Base-by-base conservation (phyloP, 2,888 invertebrate species). In the Hypomecis atomaria region DNA sequence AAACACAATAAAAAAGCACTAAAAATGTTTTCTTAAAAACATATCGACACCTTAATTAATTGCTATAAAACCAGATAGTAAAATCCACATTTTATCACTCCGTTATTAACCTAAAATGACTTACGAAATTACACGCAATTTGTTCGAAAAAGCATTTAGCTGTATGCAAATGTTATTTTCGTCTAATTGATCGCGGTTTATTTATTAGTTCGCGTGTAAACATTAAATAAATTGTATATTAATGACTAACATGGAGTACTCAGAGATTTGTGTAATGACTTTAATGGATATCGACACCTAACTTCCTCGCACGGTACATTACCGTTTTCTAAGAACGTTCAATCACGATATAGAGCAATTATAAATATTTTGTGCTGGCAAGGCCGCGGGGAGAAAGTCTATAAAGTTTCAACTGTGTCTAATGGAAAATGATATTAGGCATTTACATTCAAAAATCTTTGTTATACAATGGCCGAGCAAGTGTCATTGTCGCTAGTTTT, bases 171-270 rank as follows among this genome's bases (percentile, higher is more conserved):
- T 84, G 82, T 75, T 81, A 80, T 79, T 75, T 82, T 82, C 75
- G 69, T 73, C 75, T 85, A 84, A 87, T 85, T 79, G 83, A 81
- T 84, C 82, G 75, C 74, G 69, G 72, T 74, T 60, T 64, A 73
- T 84, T 83, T 83, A 83, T 77, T 77, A 74, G 75, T 79, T 90
- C 79, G 88, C 89, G 85, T 89, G 89, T 79, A 86, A 85, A 87
- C 85, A 85, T 87, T 81, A 84, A 84, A 87, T 88, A 84, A 87
- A 87, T 88, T 81, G 84, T 79, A 82, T 78, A 73, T 72, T 76
- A 84, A 77, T 81, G 80, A 82, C 79, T 81, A 81, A 83, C 77
- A 76, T 74, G 74, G 80, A 79, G 81, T 77, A 78, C 77, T 77
- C 75, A 73, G 80, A 78, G 78, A 87, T 88, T 87, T 85, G 79